Percentiles rank a stretch among this genome's conserved stretches.
These are phyloP conservation scores for Pheosia tremula DNA, from an alignment of 2,888 invertebrate genomes.

Conservation along the genomic window DNA sequence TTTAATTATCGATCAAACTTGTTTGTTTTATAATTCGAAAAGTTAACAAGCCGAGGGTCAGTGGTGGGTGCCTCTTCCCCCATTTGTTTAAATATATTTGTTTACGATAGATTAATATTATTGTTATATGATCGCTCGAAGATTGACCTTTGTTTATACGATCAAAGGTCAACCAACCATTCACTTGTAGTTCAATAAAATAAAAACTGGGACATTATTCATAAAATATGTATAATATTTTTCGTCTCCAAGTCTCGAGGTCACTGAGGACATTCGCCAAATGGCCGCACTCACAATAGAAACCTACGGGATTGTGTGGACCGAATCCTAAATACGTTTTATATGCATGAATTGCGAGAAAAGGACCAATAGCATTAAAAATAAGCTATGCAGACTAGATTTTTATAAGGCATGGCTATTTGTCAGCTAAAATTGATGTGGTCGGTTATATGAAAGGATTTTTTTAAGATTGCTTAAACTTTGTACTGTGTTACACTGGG, in stretches of 20 bases:
- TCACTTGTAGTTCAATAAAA: no score
- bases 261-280: background rate
- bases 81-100: no score
- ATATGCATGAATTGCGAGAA: slow-evolving; percentile 10
- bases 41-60: no score
- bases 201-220: background rate
- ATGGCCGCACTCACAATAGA: background rate
- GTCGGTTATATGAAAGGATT: background rate
- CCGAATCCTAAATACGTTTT: slow-evolving; percentile 6
- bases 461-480: background rate
- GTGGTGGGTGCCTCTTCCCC: no score
- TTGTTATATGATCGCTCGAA: no score
- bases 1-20: no score
- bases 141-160: no score
- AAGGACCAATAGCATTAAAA: background rate
- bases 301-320: background rate
- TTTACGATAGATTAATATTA: no score
- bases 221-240: background rate
- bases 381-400: slow-evolving; percentile 5
- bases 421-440: slow-evolving; percentile 2
- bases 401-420: background rate
- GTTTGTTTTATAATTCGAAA: no score
- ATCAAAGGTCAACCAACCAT: no score
- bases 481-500: background rate
- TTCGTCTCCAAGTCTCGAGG: slow-evolving; percentile 1